Percentiles rank a stretch among this genome's conserved stretches.
phyloP scores from a whole-genome alignment of 2,888 invertebrate species.

The Mylabris sibirica region DNA sequence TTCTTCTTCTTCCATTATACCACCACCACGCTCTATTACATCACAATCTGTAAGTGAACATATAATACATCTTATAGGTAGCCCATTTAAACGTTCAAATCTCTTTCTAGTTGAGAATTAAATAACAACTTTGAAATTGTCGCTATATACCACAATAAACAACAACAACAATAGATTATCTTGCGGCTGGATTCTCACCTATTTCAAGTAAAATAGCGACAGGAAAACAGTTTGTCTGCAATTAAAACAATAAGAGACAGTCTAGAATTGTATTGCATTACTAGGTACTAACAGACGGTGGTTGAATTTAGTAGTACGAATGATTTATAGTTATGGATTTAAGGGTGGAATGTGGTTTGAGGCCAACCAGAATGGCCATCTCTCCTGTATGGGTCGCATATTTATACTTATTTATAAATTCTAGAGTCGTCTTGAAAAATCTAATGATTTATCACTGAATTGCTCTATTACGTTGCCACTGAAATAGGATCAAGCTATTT shows the following conservation, averaged over 20 bases:
- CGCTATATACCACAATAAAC: background rate
- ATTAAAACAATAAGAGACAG: conserved; percentile 37
- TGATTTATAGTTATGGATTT: conserved; percentile 49
- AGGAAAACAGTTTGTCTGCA: conserved; percentile 28
- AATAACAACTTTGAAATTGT: background rate
- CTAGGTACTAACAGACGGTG: conserved; percentile 30
- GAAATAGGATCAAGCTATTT: background rate
- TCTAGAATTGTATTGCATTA: background rate
- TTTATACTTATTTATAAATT: conserved; percentile 36
- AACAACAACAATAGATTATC: conserved; percentile 1
- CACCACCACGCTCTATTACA: conserved; percentile 1
- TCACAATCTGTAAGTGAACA: conserved; percentile 9
- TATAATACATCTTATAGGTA: background rate
- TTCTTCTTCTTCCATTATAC: conserved; percentile 27
- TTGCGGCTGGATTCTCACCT: conserved; percentile 1
- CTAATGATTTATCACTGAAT: conserved; percentile 6
- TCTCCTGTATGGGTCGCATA: conserved; percentile 35
- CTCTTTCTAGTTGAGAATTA: background rate
- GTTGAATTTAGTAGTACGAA: conserved; percentile 47
- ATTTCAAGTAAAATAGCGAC: background rate
- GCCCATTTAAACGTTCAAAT: background rate
- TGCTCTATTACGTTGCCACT: background rate
- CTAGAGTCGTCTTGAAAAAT: conserved; percentile 8
- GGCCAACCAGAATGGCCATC: conserved; percentile 47
- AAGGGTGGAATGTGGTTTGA: conserved; percentile 53